Conservation (phyloP, 2,888 invertebrate genomes). For the Thera obeliscata region DNA sequence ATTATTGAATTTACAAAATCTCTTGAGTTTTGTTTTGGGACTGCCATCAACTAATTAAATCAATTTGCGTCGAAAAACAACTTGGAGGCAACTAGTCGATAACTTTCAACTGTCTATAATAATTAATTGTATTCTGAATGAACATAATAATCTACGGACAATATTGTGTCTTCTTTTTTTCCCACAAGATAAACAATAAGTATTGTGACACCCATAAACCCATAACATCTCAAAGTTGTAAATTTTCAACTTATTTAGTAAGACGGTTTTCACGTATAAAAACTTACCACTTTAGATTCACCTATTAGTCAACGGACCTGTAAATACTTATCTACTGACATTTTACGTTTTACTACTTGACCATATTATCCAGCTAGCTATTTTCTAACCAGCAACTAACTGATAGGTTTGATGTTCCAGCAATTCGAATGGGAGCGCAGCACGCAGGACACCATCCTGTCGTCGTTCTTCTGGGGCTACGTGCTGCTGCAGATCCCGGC, state of each 20-base stretch:
- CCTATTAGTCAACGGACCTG: too few relatives aligned
- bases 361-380: neutral
- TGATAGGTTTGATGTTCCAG: conserved; percentile 55
- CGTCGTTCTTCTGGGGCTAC: conserved; percentile 94
- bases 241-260: too few relatives aligned
- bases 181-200: too few relatives aligned
- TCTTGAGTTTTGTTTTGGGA: neutral
- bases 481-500: conserved; percentile 89
- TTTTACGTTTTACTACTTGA: too few relatives aligned
- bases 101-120: neutral
- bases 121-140: neutral
- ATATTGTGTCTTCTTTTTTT: too few relatives aligned
- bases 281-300: too few relatives aligned
- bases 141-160: neutral
- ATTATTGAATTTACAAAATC: too few relatives aligned
- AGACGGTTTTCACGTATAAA: too few relatives aligned
- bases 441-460: conserved; percentile 86
- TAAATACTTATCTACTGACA: too few relatives aligned
- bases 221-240: neutral
- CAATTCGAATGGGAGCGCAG: conserved; percentile 84
- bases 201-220: too few relatives aligned
- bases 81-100: neutral
- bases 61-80: neutral
- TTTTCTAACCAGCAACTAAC: neutral
- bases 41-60: neutral